phyloP scores from a whole-genome alignment of 2,888 invertebrate genomes.

The Trichopoda pennipes region DNA sequence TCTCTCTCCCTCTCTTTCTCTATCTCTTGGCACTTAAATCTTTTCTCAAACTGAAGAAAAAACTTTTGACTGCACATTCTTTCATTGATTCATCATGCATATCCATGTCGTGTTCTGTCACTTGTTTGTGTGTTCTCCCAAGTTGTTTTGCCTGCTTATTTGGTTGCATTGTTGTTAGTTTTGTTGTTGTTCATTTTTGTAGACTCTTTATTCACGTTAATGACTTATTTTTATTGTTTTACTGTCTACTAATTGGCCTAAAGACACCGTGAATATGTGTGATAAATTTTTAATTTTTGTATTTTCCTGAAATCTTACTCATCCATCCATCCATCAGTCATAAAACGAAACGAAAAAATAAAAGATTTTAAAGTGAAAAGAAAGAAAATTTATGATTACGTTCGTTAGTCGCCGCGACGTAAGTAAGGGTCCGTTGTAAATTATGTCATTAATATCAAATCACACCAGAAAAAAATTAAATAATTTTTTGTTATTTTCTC shows the following conservation, averaged over 20 bases:
- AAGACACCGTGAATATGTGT: slow-evolving; percentile 50
- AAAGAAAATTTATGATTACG: slow-evolving; percentile 21
- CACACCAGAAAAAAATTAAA: slow-evolving; percentile 10
- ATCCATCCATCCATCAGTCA: slow-evolving; percentile 25
- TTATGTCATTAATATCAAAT: slow-evolving; percentile 12
- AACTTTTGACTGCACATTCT: neutral
- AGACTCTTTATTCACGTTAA: slow-evolving; percentile 17
- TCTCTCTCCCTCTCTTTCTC: too few relatives aligned
- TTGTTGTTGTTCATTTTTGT: neutral
- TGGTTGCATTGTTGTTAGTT: too few relatives aligned
- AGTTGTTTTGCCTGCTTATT: neutral
- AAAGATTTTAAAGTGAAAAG: neutral
- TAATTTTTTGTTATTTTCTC: neutral
- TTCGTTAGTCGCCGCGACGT: neutral
- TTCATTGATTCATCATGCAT: neutral
- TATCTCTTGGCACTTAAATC: neutral
- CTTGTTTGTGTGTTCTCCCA: neutral
- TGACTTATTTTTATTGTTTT: slow-evolving; percentile 46
- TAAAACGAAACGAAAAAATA: neutral
- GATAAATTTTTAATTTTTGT: slow-evolving; percentile 30
- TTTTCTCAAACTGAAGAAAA: neutral
- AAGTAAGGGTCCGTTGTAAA: slow-evolving; percentile 14
- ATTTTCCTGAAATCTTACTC: neutral
- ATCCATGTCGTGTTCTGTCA: neutral
- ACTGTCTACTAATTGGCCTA: slow-evolving; percentile 57